Percentiles rank a stretch among this genome's conserved stretches.
Conservation (phyloP, 2,888 invertebrate genomes). For the Kryphioiulus occultus region DNA sequence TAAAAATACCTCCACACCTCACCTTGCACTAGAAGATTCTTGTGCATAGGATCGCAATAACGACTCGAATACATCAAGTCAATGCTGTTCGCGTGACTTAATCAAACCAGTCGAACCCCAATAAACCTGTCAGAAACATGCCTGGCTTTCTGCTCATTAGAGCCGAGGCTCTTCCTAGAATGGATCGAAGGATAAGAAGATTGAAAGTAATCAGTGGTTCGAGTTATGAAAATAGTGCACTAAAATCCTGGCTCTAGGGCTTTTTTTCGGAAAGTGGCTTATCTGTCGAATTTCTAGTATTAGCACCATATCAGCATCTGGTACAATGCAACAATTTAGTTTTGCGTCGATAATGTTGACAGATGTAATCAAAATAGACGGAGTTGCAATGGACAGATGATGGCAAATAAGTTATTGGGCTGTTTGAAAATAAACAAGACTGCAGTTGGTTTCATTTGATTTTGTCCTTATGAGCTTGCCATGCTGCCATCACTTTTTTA, state of each 20-base stretch:
- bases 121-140: slow-evolving; percentile 35
- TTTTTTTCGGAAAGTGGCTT: background rate
- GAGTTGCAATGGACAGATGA: background rate
- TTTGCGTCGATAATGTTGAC: background rate
- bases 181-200: background rate
- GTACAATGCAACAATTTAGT: background rate
- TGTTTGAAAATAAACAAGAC: too few relatives aligned
- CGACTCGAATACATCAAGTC: background rate
- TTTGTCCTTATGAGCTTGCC: too few relatives aligned
- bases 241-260: background rate
- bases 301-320: background rate
- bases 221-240: background rate
- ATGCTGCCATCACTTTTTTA: too few relatives aligned
- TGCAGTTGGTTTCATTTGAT: too few relatives aligned
- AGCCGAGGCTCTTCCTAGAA: background rate
- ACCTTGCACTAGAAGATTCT: background rate
- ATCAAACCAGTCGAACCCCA: slow-evolving; percentile 18
- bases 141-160: slow-evolving; percentile 22
- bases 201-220: background rate
- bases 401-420: too few relatives aligned
- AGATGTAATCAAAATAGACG: background rate
- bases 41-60: background rate
- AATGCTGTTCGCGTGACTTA: slow-evolving; percentile 16
- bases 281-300: background rate
- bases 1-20: background rate